Base-by-base conservation (phyloP, 2,113 vertebrate species). In the Pterocles gutturalis region DNA sequence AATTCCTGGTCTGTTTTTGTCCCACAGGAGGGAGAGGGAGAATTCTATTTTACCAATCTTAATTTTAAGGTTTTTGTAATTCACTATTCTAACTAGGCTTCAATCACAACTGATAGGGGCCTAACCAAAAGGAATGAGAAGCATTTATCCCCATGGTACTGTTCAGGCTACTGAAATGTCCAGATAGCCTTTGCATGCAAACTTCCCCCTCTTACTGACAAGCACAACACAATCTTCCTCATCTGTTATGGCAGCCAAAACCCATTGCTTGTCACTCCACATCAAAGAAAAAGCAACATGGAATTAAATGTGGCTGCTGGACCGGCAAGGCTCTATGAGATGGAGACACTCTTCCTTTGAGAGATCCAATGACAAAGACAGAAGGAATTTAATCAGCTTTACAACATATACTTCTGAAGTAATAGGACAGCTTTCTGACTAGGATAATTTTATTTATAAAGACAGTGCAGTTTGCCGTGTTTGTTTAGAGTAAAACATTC, bases 361-460 rank as follows among this genome's bases (percentile, higher is more conserved):
- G 86, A 93, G 43, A 38, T 94, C 87, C 95, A 95, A 45, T 66
- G 72, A 90, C 97, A 97, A 96, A 98, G 91, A 93, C 96, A 96
- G 95, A 95, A 97, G 53, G 34, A 97, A 96, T 97, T 93, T 96
- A 96, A 98, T 93, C 91, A 97, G 83, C 88, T 97, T 87, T 93
- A 87, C 58, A 57, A 65, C 34, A 49, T 34, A 41, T 33, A 76
- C 36, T 67, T 57, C 64, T 86, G 72, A 93, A 95, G 55, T 60
- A 96, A 91, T 41, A 84, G 36, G 57, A 64, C 87, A 93, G 83
- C 73, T 90, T 96, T 96, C 43, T 86, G 58, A 86, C 57, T 91
- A 26, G 51, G n/a, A 66, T 87, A 83, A 65, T 65, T 67, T 94
- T 80, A 87, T 93, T 93, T 89, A 51, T 21, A 87, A 93, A 58